These are phyloP conservation scores for Volucella inanis DNA, from an alignment of 2,888 invertebrate genomes.

Conservation along the genomic window DNA sequence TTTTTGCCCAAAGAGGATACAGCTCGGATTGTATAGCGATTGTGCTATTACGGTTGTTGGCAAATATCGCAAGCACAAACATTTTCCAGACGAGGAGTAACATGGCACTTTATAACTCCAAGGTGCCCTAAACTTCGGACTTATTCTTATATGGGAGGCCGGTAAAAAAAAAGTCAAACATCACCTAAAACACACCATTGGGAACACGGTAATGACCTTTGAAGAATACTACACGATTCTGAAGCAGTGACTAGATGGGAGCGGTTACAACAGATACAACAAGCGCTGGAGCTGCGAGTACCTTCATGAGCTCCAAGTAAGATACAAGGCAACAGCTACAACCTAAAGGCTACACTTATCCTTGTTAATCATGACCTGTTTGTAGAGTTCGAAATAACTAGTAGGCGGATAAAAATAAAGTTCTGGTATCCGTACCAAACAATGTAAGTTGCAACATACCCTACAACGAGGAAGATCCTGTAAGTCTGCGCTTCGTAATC, in stretches of 20 bases:
- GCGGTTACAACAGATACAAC: not conserved
- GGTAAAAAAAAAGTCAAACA: constrained; percentile 6
- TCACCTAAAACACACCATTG: constrained; percentile 13
- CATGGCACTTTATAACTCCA: constrained; percentile 16
- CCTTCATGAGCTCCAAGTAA: constrained; percentile 31
- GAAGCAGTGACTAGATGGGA: constrained; percentile 13
- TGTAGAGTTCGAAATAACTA: no score
- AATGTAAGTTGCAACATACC: no score
- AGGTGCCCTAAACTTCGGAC: constrained; percentile 12
- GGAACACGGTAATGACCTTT: constrained; percentile 5
- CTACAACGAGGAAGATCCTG: no score
- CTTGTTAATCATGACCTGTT: no score
- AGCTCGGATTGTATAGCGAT: constrained; percentile 15
- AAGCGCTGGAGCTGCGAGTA: constrained; percentile 48
- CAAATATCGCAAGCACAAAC: not conserved
- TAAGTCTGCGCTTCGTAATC: no score
- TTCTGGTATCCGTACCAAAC: no score
- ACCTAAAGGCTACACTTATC: no score
- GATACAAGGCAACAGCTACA: constrained; percentile 24
- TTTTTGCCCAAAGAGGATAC: constrained; percentile 29
- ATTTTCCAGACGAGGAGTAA: constrained; percentile 1
- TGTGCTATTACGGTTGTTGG: constrained; percentile 18
- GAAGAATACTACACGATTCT: constrained; percentile 16
- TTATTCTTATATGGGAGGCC: constrained; percentile 1
- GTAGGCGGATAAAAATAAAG: no score